A percentile compares a stretch with the other conserved stretches of the same genome.
Conservation (phyloP, 2,888 invertebrate genomes). For the Neocrepidodera transversa region DNA sequence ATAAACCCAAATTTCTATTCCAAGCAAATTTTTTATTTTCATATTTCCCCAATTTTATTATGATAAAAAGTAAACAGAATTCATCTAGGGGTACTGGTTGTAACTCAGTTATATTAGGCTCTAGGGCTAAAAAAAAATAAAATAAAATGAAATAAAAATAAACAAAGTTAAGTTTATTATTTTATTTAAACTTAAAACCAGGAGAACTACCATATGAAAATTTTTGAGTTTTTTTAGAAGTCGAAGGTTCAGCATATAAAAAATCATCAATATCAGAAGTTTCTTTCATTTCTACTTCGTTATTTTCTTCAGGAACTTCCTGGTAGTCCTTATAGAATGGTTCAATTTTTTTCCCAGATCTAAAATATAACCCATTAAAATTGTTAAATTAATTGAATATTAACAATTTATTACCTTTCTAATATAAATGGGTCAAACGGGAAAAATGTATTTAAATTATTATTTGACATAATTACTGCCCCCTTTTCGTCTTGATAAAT, state of each 20-base stretch:
- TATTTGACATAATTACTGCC: conserved; percentile 53
- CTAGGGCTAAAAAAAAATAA: too few relatives aligned
- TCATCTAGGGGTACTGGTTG: too few relatives aligned
- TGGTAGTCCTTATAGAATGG: conserved; percentile 64
- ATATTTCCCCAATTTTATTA: too few relatives aligned
- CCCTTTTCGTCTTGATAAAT: conserved; percentile 64
- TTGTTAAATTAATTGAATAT: background rate
- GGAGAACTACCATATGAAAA: conserved; percentile 61
- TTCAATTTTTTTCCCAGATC: conserved; percentile 55
- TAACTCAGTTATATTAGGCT: too few relatives aligned
- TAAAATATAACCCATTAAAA: conserved; percentile 29
- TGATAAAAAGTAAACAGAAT: too few relatives aligned
- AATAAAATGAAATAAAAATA: too few relatives aligned
- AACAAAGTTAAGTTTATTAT: too few relatives aligned
- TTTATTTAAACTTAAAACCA: conserved; percentile 57
- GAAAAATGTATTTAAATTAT: conserved; percentile 72
- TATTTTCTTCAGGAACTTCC: conserved; percentile 53
- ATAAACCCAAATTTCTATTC: too few relatives aligned
- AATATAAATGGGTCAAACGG: conserved; percentile 91
- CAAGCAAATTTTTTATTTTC: too few relatives aligned
- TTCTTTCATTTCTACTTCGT: conserved; percentile 43
- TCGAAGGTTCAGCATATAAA: conserved; percentile 45
- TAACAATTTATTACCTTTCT: conserved; percentile 62
- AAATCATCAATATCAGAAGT: conserved; percentile 52
- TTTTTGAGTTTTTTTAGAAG: conserved; percentile 42